These are phyloP conservation scores for Macrosoma leucophasiata DNA, from an alignment of 2,888 invertebrate species.

Conservation along the genomic window DNA sequence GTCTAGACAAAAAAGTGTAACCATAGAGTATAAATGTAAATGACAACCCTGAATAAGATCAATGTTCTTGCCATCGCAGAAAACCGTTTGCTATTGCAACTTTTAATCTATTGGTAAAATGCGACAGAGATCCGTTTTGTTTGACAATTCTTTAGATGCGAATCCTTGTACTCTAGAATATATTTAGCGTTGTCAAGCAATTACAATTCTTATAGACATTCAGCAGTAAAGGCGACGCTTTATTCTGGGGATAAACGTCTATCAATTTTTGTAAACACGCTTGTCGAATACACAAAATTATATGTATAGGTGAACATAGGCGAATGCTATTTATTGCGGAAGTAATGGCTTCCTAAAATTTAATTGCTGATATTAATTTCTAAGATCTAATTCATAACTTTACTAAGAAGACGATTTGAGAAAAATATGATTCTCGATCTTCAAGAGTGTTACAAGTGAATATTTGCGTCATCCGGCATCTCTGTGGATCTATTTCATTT, in stretches of 20 bases:
- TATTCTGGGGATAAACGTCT: constrained; percentile 54
- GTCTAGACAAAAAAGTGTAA: too few species aligned
- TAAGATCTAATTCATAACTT: constrained; percentile 43
- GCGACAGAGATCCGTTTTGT: constrained; percentile 52
- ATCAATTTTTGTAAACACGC: constrained; percentile 77
- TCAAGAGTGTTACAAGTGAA: constrained; percentile 40
- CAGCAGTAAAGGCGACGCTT: constrained; percentile 40
- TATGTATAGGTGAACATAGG: constrained; percentile 51
- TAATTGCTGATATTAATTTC: constrained; percentile 64
- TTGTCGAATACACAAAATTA: constrained; percentile 71
- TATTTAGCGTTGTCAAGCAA: constrained; percentile 38
- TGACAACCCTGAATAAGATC: constrained; percentile 45
- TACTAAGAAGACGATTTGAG: constrained; percentile 30
- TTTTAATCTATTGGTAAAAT: constrained; percentile 42
- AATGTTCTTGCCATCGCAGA: constrained; percentile 61
- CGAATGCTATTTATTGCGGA: constrained; percentile 74
- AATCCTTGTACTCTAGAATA: constrained; percentile 26
- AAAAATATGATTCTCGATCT: constrained; percentile 32
- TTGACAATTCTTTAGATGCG: constrained; percentile 32
- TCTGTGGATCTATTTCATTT: too few species aligned
- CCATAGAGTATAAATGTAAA: constrained; percentile 34
- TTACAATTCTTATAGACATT: constrained; percentile 43
- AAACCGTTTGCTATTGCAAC: constrained; percentile 43
- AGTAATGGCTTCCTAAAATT: constrained; percentile 76
- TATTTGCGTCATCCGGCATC: constrained; percentile 56